Evolutionary conservation across 2,797 vertebrate genomes (phyloP), one percentile per base, ranked within the genome.

Genomic region (Clangula hyemalis): DNA sequence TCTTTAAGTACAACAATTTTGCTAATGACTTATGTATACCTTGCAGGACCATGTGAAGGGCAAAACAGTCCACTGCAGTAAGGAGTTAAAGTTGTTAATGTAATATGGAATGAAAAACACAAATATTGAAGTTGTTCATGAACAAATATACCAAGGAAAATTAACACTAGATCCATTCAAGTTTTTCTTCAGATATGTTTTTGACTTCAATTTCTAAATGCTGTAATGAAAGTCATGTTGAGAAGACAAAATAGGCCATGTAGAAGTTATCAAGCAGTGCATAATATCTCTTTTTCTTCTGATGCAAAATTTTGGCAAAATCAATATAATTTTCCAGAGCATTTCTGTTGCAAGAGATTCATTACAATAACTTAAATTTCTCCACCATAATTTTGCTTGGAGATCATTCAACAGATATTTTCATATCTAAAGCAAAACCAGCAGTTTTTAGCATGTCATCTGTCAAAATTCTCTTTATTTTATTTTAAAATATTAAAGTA

Each of bases 31-130:
- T 19, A 2, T 34, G 8, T 21, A 24, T 49, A 72, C 43, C 14
- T 41, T 1, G 0, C 21, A 75, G 16, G 66, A 72, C 7, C 27
- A 32, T 0, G 1, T 0, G 5, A 13, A 76, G 4, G 17, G 34
- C 18, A 51, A 66, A 89, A 45, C 19, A 74, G 13, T 54, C 27
- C 43, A 5, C 38, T 60, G 16, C 21, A 54, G 17, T 11, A 75
- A 25, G 12, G 10, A 90, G 38, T 64, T 70, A 51, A 87, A 87
- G 13, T 43, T 86, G 89, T 72, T 30, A 56, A 2, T 24, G 3
- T 34, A 34, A 38, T 32, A 73, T 83, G 17, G 39, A 87, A 74
- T 15, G 27, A 77, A 83, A 77, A 68, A 77, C 16, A 1, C 22
- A 47, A 27, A 36, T 75, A 71, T 6, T 66, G 10, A 90, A 79